Evolutionary conservation across 2,797 vertebrate species (phyloP).

Genomic region (Mormyrus proboscirostris): DNA sequence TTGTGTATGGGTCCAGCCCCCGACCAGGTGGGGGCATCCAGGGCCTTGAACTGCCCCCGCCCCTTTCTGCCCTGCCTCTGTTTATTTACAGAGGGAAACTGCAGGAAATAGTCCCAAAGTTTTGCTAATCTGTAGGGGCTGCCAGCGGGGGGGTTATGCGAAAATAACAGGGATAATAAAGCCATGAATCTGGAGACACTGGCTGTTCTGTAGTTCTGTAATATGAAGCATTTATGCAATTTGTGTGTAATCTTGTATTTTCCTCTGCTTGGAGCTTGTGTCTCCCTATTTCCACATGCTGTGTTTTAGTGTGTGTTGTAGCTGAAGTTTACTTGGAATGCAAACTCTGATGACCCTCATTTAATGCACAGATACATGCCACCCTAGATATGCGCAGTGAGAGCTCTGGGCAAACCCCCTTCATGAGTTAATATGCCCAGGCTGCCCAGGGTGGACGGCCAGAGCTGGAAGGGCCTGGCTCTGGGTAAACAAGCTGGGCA

Average conservation of each 20-base stretch:
- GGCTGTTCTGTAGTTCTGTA: background rate
- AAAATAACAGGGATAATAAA: background rate
- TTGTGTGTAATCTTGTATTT: background rate
- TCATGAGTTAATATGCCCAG: background rate
- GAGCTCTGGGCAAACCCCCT: background rate
- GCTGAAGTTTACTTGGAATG: background rate
- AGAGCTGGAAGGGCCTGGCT: background rate
- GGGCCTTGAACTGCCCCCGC: conserved; percentile 34
- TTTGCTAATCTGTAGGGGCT: conserved; percentile 22
- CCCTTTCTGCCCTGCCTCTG: conserved; percentile 35
- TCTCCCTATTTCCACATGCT: background rate
- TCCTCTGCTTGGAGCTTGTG: background rate
- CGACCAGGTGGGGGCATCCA: conserved; percentile 61
- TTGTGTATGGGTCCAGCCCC: conserved; percentile 52
- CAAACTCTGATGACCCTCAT: background rate
- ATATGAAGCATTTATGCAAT: background rate
- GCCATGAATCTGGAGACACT: background rate
- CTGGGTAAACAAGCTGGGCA: background rate
- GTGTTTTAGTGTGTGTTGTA: background rate
- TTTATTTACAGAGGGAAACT: conserved; percentile 64
- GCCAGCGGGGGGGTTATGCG: background rate
- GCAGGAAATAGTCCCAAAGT: conserved; percentile 64
- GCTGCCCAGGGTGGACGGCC: background rate
- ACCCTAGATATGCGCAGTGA: background rate
- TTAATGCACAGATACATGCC: background rate